phyloP scores from a whole-genome alignment of 1,140 invertebrate species.

The Conus betulinus region DNA sequence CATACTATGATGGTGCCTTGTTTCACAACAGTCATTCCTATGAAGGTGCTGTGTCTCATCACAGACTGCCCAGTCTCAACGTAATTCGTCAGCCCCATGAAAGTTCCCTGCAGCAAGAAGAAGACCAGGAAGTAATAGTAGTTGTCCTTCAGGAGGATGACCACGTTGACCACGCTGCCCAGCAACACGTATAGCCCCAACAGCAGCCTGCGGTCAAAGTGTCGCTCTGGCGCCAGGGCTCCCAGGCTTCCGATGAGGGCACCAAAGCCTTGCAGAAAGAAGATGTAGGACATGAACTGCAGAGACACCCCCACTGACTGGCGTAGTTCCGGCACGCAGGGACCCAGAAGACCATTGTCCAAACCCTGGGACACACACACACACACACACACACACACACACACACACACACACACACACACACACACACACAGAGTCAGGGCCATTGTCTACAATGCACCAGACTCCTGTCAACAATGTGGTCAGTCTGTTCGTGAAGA shows the following conservation, averaged over 20 bases:
- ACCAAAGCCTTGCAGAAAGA: constrained; percentile 13
- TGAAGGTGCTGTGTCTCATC: background rate
- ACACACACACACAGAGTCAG: too few relatives aligned
- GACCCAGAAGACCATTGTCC: constrained; percentile 34
- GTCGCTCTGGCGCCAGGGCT: background rate
- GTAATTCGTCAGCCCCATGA: constrained; percentile 18
- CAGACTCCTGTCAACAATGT: too few relatives aligned
- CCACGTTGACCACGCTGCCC: constrained; percentile 12
- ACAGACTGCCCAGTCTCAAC: background rate
- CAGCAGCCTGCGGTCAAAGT: background rate
- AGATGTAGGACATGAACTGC: constrained; percentile 5
- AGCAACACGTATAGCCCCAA: background rate
- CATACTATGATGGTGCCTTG: too few relatives aligned
- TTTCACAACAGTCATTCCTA: too few relatives aligned
- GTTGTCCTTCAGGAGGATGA: background rate
- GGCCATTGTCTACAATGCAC: too few relatives aligned
- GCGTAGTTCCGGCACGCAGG: constrained; percentile 28
- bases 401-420: background rate
- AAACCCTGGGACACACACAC: constrained; percentile 16
- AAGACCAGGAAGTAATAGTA: background rate
- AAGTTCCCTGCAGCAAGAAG: constrained; percentile 13
- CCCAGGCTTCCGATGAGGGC: background rate
- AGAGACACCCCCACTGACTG: background rate
- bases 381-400: constrained; percentile 6
- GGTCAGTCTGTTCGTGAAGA: too few relatives aligned